Conservation (phyloP, 2,113 vertebrate species). For the Zingel zingel region DNA sequence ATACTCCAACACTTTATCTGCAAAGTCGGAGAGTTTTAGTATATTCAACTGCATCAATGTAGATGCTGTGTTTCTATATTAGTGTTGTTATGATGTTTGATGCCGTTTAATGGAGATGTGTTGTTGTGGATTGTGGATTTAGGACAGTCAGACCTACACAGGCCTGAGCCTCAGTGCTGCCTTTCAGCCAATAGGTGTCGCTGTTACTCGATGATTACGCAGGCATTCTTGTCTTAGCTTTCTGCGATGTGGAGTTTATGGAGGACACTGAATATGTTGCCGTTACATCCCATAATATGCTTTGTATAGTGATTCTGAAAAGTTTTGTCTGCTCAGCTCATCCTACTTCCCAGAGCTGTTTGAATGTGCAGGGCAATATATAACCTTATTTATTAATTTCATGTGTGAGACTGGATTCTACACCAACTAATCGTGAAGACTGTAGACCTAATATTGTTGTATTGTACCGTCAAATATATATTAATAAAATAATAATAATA, state of each 20-base stretch:
- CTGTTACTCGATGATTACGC: constrained; percentile 43
- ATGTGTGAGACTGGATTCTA: neutral
- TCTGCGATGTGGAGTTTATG: neutral
- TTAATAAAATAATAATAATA: neutral
- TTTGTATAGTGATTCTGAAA: neutral
- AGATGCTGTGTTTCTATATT: accelerated
- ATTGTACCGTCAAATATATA: neutral
- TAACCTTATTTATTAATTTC: neutral
- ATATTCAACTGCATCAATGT: neutral
- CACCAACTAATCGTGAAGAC: neutral
- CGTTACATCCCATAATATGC: neutral
- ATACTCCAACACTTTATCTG: neutral
- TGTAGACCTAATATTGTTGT: neutral
- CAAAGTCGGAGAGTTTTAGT: neutral
- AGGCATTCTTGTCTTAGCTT: no score
- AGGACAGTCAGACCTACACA: constrained; percentile 33
- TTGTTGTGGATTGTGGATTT: neutral
- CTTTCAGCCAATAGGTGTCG: constrained; percentile 67
- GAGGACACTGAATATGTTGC: no score
- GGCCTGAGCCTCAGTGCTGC: constrained; percentile 41
- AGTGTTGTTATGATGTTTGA: neutral
- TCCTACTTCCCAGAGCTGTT: neutral
- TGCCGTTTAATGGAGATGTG: neutral
- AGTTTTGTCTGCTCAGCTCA: neutral
- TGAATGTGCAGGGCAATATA: neutral